Evolutionary conservation across 2,113 vertebrate genomes (phyloP), one percentile per base, ranked within the genome.

Genomic region (Excalfactoria chinensis): DNA sequence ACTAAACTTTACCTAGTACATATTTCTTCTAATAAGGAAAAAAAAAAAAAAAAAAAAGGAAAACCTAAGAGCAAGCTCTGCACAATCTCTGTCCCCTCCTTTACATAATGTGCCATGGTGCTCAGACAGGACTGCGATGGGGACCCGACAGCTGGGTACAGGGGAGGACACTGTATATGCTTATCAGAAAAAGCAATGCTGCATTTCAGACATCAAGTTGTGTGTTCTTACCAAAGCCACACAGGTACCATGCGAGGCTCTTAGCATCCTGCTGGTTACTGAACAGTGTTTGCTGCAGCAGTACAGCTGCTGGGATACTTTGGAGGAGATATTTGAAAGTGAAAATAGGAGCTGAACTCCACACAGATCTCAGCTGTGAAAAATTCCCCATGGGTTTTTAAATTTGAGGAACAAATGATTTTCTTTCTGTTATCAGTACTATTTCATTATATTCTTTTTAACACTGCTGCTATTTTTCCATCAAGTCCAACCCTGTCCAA

Each of bases 371-470:
- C 30, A 28, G 37, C 20, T 3, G 18, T 30, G 16, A 59, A 81
- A 84, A 70, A 70, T 49, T 80, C 43, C 41, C 11, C 4, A 10
- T 6, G 48, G 8, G 16, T 62, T 74, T 95, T 74, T 51, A 64
- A 88, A 93, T 85, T 48, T 72, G 6, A 59, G 44, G 58, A 79
- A 71, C 53, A 89, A 93, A 63, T 55, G 37, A 4, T 85, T 80
- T 91, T 58, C 48, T 81, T 83, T 94, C 58, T 88, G 12, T 17
- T 95, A 95, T 28, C 37, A 37, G 37, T 51, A 34, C 16, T 68
- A 11, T 69, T 51, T 46, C 46, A 11, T 69, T 25, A 20, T 46
- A 46, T 46, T 46, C 30, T 55, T n/a, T 48, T 62, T 44, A n/a
- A 34, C 15, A 32, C 25, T 43, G 5, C 8, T 26, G 32, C 63